Base-by-base conservation (phyloP, 2,797 vertebrate species). In the Mormyrus proboscirostris region DNA sequence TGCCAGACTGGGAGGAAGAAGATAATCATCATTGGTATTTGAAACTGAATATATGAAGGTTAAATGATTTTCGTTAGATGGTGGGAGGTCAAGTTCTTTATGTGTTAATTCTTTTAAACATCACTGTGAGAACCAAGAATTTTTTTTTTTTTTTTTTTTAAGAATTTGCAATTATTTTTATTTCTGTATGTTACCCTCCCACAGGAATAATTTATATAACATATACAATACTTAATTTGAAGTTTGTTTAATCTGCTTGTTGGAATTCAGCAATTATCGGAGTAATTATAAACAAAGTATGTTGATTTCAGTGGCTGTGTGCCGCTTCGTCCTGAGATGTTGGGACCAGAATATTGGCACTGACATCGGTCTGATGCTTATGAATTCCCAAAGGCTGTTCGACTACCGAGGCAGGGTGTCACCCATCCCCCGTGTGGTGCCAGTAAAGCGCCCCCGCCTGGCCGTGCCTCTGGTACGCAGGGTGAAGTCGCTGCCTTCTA, bases 351-450 rank as follows among this genome's bases (percentile, higher is more conserved):
- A 85, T 55, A 57, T 8, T 44, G 38, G n/a, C 9, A 12, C 51
- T 86, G 44, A 86, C 33, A 53, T 38, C 3, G 0, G 9, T 29
- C 1, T 25, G 88, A 38, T 33, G 0, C n/a, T 25, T 88, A 6
- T 12, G 55, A 49, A 87, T 79, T 89, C 55, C 88, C 62, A 6
- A 92, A 98, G 98, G 95, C 96, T 98, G 91, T 97, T 98, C 1
- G 97, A 98, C 92, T 98, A 96, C 89, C 94, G 96, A 49, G 96
- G 97, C 90, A 93, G 97, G 57, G 96, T 97, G 55, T 98, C 97
- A 0, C 96, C 97, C 0, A 94, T 96, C 50, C 97, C 98, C 59
- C 95, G 97, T 84, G 96, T 95, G 50, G 96, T 97, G 53, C 97
- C 98, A 0, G 95, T 97, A 91, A 98, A 98, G 93, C 96, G 97